A percentile compares a stretch with the other conserved stretches of the same genome.
phyloP scores from a whole-genome alignment of 53 echinoderm and acorn worm genomes.

The Mesocentrotus franciscanus region DNA sequence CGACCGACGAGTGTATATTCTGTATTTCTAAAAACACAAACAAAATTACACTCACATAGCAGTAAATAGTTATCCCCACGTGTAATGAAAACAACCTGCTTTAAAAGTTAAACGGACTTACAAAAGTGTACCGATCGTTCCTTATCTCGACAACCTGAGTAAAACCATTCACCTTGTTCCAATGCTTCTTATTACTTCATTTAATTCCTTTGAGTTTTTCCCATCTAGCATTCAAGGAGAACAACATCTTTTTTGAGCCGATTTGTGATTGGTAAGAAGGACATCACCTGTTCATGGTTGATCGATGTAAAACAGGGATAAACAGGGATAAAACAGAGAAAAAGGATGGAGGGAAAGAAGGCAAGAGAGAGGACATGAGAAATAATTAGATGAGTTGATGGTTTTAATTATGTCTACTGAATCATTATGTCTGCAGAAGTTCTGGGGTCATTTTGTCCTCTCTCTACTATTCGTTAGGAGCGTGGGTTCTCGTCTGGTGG shows the following conservation, averaged over 20 bases:
- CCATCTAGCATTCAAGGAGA: not conserved
- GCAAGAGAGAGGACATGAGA: not conserved
- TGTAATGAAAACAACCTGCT: not conserved
- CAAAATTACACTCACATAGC: not conserved
- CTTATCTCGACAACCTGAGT: not conserved
- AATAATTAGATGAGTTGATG: slow-evolving; percentile 49
- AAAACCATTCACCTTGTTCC: slow-evolving; percentile 28
- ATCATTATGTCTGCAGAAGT: not conserved
- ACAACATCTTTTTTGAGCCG: slow-evolving; percentile 1
- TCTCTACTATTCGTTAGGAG: not conserved
- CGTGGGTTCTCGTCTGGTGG: not conserved
- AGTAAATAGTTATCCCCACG: not conserved
- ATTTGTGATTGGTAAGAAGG: slow-evolving; percentile 42
- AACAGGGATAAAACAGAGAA: not conserved
- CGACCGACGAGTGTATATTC: not conserved
- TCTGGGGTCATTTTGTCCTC: not conserved
- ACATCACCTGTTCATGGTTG: slow-evolving; percentile 53
- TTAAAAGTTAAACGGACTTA: not conserved
- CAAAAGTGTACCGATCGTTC: not conserved
- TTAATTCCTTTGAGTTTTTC: not conserved
- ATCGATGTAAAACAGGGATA: slow-evolving; percentile 53
- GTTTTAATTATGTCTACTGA: slow-evolving; percentile 37
- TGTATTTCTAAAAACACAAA: not conserved
- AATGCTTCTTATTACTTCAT: slow-evolving; percentile 4
- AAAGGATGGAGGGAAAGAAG: not conserved